Evolutionary conservation across 2,797 vertebrate species (phyloP), one percentile per base, ranked within the genome.

Genomic region (Nasua narica): DNA sequence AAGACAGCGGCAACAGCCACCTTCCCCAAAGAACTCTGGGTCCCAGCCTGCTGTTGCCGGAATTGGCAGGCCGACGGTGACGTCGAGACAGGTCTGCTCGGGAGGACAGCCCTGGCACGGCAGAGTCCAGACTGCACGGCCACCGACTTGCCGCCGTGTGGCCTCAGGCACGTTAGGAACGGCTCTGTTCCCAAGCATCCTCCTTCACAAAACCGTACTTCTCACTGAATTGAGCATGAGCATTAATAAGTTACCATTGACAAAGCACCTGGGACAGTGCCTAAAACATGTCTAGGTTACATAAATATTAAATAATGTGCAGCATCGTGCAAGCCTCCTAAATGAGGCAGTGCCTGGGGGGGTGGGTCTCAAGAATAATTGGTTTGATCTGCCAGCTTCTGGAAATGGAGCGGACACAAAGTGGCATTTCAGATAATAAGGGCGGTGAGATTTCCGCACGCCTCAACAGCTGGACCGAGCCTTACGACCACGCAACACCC

Each of bases 401-500:
- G 0, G 70, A 27, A 3, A 15, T n/a, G 72, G 21, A n/a, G 56
- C 19, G n/a, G 21, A n/a, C n/a, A 43, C 14, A 32, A 7, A 16
- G 10, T 25, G 35, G n/a, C 4, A 3, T 18, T 25, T 32, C 27
- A 16, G 21, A 16, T 27, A 12, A 3, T 6, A 25, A 40, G 70
- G n/a, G 5, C 10, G 0, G 29, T 0, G 2, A 19, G 3, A 0
- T 67, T 48, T 12, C 32, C 58, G 1, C n/a, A n/a, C 3, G 50
- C 11, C 8, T 13, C 25, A 29, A 12, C 7, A 8, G 1, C 0
- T 1, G 35, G 21, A 2, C 76, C 25, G 27, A 87, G 50, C 13
- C 9, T 4, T n/a, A 11, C 0, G 1, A 1, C 1, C 48, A 1
- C 1, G 16, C 2, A 0, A 11, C 32, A 19, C 8, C 15, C 37